Base-by-base conservation (phyloP, 23 tunicate genomes). In the Ascidia mentula region DNA sequence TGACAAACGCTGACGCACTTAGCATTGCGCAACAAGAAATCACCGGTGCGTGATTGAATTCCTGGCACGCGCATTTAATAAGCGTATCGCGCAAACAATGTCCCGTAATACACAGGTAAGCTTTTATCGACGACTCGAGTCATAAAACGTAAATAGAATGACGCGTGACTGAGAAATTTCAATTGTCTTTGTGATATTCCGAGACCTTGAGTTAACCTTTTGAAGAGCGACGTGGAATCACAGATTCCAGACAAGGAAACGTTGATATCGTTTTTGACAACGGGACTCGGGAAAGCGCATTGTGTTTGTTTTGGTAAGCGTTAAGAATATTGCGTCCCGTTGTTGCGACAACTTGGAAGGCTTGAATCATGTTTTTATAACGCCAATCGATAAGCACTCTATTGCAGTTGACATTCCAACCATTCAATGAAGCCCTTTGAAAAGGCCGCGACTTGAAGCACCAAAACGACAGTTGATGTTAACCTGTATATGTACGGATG, bases 261-360 rank as follows among this genome's bases (percentile, higher is more conserved):
- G 65, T 53, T 28, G 28, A 26, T 53, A 9, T 26, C 65, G 24
- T 53, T 5, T 53, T 53, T 53, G 12, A 53, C 65, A 53, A 53
- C 65, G 24, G 65, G 65, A 26, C 65, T 53, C 65, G 22, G 28
- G 28, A 28, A 53, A 9, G 65, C 65, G 24, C 24, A 53, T 53
- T 53, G 65, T 53, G 65, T 53, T 53, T 53, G 65, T 53, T 53
- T 53, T 53, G 65, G 65, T 53, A 53, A 53, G 65, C 65, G 65
- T 28, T 53, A 28, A 26, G 65, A 53, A 9, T 53, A 53, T 53
- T 53, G 24, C 24, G 13, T 20, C 28, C n/a, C 65, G 24, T 53
- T 53, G 65, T 53, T 53, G 65, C 24, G 65, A 53, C 65, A 53
- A 53, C 22, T 28, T 53, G 65, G 65, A 53, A 53, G 22, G 65